Base-by-base conservation (phyloP, 2,888 invertebrate genomes). In the Epinotia bilunana region DNA sequence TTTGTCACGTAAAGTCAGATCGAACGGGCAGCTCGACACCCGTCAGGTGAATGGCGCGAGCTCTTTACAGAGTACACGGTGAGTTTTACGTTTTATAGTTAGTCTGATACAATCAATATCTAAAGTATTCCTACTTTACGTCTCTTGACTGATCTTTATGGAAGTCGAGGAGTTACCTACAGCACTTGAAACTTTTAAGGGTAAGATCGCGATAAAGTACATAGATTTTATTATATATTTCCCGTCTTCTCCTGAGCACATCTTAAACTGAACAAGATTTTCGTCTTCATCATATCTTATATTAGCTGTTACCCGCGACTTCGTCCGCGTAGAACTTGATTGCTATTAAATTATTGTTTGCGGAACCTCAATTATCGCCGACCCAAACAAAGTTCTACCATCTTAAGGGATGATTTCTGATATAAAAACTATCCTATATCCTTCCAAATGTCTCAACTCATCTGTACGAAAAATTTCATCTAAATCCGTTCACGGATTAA, bases 11-110 rank as follows among this genome's bases (percentile, higher is more conserved):
- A 91, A 90, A 88, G 87, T 90, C 64, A 92, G 90, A 77, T 88
- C 89, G 16, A 85, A 87, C 79, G 83, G 85, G 77, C 87, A 90
- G 77, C 77, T 89, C 87, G 91, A 92, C 87, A 80, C 80, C 77
- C 83, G 89, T 88, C 90, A 91, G 77, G 78, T 90, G 83, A 92
- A 92, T 90, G 92, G 92, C 85, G 81, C 88, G 81, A 73, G 79
- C 55, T 61, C 57, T 81, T 69, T 78, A 72, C 85, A 86, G 83
- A 83, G 76, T 85, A 88, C 87, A 81, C 82, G 88, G 93, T 93
- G 82, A 91, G 93, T 84, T 80, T 77, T 23, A 63, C 74, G 67
- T 49, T 73, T 71, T 58, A 12, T 76, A 28, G 58, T 16, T 23
- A n/a, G 11, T 64, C 3, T 9, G 28, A 13, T 64, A 46, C 13